phyloP scores from a whole-genome alignment of 2,113 vertebrate genomes.

The Crypturellus undulatus region DNA sequence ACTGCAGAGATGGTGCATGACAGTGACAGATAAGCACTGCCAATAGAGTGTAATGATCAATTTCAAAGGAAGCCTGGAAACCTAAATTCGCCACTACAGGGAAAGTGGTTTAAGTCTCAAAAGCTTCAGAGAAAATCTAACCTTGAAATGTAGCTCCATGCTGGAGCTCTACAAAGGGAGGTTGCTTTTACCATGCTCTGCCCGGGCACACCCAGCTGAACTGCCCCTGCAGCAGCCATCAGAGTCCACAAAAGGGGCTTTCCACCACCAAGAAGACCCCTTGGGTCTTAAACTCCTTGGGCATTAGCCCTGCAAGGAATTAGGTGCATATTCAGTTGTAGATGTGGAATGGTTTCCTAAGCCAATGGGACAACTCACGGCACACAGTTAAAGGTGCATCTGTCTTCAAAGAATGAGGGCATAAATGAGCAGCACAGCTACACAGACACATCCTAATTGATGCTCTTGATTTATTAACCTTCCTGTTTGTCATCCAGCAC shows the following conservation, averaged over 20 bases:
- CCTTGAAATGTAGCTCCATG: not conserved
- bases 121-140: not conserved
- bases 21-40: not conserved
- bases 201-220: not conserved
- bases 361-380: not conserved
- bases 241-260: not conserved
- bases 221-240: not conserved
- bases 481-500: not conserved
- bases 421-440: not conserved
- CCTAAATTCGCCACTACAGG: not conserved
- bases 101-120: not conserved
- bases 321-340: not conserved
- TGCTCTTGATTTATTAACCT: slow-evolving; percentile 35
- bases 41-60: not conserved
- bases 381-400: not conserved
- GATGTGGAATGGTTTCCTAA: not conserved
- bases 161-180: not conserved
- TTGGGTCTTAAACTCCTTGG: not conserved
- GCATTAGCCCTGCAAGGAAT: not conserved
- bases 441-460: slow-evolving; percentile 11
- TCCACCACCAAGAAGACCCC: not conserved
- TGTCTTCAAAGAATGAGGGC: not conserved
- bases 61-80: not conserved
- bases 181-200: not conserved
- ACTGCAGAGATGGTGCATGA: not conserved